phyloP scores from a whole-genome alignment of 2,113 vertebrate genomes.

The Oostethus manadensis region DNA sequence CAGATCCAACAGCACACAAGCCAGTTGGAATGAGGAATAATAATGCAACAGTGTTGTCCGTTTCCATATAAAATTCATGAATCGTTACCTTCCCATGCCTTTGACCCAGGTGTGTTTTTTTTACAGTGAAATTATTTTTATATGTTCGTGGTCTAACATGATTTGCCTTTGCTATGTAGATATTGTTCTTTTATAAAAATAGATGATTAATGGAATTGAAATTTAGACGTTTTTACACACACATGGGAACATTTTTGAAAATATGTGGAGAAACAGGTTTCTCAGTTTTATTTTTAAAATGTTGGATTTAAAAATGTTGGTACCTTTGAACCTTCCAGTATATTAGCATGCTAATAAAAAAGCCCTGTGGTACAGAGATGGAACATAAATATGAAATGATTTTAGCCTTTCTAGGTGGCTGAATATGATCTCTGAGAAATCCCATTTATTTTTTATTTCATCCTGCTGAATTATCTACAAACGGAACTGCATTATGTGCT shows the following conservation, averaged over 20 bases:
- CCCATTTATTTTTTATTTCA: constrained; percentile 6
- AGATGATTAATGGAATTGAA: no score
- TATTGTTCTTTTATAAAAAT: no score
- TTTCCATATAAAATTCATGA: neutral
- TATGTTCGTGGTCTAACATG: no score
- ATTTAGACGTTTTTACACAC: no score
- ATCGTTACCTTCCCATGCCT: no score
- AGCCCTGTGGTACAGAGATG: neutral
- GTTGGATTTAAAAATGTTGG: neutral
- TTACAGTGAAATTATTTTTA: no score
- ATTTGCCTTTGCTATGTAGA: no score
- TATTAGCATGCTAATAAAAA: constrained; percentile 12
- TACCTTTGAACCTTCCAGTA: neutral
- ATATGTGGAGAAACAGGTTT: neutral
- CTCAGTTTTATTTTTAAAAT: neutral
- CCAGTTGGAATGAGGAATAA: neutral
- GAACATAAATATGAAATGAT: constrained; percentile 22
- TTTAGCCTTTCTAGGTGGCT: constrained; percentile 12
- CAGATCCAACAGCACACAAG: neutral
- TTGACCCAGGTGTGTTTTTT: no score
- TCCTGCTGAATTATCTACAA: constrained; percentile 11
- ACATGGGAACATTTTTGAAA: no score
- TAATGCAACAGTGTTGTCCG: neutral
- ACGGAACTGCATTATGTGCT: neutral
- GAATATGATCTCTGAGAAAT: constrained; percentile 8